phyloP scores from a whole-genome alignment of 2,113 vertebrate species.

The Acanthisitta chloris region DNA sequence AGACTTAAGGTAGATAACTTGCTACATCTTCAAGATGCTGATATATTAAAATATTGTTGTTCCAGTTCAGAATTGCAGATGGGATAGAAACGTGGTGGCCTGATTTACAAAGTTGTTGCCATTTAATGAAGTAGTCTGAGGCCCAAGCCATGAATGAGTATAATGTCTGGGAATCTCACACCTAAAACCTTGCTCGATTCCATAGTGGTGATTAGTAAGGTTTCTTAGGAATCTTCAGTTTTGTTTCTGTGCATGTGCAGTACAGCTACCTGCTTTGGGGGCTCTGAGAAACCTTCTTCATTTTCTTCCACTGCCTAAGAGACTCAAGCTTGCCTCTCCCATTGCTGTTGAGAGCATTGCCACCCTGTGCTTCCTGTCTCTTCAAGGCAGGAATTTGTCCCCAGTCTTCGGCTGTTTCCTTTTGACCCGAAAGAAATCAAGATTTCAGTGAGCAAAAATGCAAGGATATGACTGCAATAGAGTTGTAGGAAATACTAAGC shows the following conservation, averaged over 20 bases:
- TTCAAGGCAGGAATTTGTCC: background rate
- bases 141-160: background rate
- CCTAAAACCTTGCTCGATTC: background rate
- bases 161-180: background rate
- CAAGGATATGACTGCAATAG: background rate
- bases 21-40: background rate
- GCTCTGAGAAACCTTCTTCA: background rate
- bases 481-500: background rate
- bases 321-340: background rate
- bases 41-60: background rate
- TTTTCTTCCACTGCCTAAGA: background rate
- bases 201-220: background rate
- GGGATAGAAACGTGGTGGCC: background rate
- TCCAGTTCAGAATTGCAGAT: background rate
- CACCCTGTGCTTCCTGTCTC: background rate
- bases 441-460: background rate
- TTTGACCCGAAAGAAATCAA: background rate
- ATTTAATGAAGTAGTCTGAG: background rate
- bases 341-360: accelerated
- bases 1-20: background rate
- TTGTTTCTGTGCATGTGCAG: background rate
- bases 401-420: background rate
- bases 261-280: background rate
- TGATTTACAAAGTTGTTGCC: background rate
- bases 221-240: background rate